A percentile compares a stretch with the other conserved stretches of the same genome.
Conservation (phyloP, 2,888 invertebrate species). For the Pseudococcus viburni region DNA sequence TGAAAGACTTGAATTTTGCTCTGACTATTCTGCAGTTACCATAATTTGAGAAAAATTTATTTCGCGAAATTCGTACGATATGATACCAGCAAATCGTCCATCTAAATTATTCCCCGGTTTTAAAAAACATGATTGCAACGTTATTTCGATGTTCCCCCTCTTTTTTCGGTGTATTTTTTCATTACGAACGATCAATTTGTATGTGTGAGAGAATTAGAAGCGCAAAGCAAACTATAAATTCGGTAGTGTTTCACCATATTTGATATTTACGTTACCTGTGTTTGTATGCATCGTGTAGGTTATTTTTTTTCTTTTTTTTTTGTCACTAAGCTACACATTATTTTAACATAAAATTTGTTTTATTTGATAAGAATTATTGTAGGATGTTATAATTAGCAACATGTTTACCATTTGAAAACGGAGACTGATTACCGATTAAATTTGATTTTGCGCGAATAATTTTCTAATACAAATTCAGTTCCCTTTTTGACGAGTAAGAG, state of each 20-base stretch:
- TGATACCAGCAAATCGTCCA: not conserved
- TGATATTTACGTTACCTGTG: slow-evolving; percentile 59
- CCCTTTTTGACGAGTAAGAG: slow-evolving; percentile 11
- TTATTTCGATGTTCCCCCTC: not conserved
- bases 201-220: slow-evolving; percentile 34
- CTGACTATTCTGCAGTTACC: slow-evolving; percentile 54
- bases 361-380: slow-evolving; percentile 29
- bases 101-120: not conserved
- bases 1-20: slow-evolving; percentile 62
- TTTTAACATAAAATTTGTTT: slow-evolving; percentile 45
- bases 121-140: not conserved
- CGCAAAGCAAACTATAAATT: slow-evolving; percentile 13
- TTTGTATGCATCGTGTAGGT: slow-evolving; percentile 56
- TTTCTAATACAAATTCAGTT: slow-evolving; percentile 20
- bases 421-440: slow-evolving; percentile 66
- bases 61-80: not conserved
- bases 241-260: slow-evolving; percentile 57
- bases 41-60: slow-evolving; percentile 38
- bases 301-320: not conserved
- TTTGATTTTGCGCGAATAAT: slow-evolving; percentile 54
- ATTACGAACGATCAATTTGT: not conserved
- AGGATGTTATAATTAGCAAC: slow-evolving; percentile 57
- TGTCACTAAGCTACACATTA: slow-evolving; percentile 46
- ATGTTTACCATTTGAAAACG: slow-evolving; percentile 65
- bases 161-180: not conserved